Conservation (phyloP, 2,888 invertebrate species). For the Panzeria rudis region DNA sequence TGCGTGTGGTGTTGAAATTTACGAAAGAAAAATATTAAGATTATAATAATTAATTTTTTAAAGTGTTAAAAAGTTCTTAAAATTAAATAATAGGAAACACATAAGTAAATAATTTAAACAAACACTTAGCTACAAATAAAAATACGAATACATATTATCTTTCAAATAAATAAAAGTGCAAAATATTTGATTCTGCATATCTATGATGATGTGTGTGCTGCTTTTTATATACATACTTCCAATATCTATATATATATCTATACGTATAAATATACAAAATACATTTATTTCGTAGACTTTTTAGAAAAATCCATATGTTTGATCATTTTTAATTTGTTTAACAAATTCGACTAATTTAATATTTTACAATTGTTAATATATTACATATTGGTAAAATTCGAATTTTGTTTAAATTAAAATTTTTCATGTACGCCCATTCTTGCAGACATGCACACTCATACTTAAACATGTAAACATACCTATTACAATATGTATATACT, state of each 20-base stretch:
- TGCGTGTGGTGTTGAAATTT: constrained; percentile 52
- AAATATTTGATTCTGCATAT: not conserved
- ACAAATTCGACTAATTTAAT: no score
- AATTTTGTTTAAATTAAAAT: not conserved
- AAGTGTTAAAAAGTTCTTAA: constrained; percentile 5
- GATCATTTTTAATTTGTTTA: not conserved
- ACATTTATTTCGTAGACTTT: not conserved
- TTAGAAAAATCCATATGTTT: not conserved
- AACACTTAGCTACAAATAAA: not conserved
- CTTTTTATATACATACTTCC: constrained; percentile 1
- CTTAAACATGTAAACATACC: not conserved
- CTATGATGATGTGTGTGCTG: constrained; percentile 2
- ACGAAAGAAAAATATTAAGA: constrained; percentile 1
- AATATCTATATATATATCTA: not conserved
- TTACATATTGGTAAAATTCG: constrained; percentile 8
- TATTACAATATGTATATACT: constrained; percentile 1
- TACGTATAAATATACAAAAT: not conserved
- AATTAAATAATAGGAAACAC: not conserved
- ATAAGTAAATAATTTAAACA: constrained; percentile 7
- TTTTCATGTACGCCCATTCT: constrained; percentile 62
- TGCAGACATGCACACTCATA: constrained; percentile 55
- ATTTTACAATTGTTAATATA: not conserved
- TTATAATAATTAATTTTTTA: constrained; percentile 6
- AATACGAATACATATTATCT: not conserved
- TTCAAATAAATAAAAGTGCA: constrained; percentile 2